phyloP scores from a whole-genome alignment of 2,888 invertebrate species.

The Agriopis leucophaearia region DNA sequence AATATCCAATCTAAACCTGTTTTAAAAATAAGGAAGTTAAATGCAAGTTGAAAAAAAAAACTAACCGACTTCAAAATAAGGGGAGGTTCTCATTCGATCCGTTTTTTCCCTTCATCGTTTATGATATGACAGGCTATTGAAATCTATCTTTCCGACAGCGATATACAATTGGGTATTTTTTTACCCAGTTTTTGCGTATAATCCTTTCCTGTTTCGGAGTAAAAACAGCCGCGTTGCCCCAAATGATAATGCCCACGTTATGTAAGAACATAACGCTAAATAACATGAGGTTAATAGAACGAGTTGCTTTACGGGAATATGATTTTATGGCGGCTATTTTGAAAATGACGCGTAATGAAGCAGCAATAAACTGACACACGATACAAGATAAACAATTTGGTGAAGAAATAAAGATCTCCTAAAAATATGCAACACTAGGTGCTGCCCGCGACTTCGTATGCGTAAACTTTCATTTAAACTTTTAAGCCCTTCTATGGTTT shows the following conservation, averaged over 20 bases:
- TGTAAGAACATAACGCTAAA: conserved; percentile 20
- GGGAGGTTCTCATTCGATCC: no score
- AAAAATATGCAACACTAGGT: no score
- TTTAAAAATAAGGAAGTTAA: no score
- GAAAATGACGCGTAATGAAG: neutral
- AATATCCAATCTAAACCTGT: no score
- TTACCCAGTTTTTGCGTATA: conserved; percentile 21
- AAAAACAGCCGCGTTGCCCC: conserved; percentile 31
- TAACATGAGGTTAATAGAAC: conserved; percentile 8
- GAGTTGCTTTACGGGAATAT: conserved; percentile 1
- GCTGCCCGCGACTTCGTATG: no score
- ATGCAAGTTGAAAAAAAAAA: neutral
- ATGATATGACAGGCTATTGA: neutral
- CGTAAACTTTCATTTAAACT: no score
- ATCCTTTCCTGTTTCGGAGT: conserved; percentile 30
- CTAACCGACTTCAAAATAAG: no score
- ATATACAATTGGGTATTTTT: conserved; percentile 23
- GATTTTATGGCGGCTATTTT: conserved; percentile 2
- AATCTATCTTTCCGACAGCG: conserved; percentile 18
- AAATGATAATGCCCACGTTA: conserved; percentile 30
- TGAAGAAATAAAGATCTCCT: no score
- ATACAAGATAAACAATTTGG: neutral
- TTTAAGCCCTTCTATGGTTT: no score
- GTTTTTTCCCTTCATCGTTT: no score
- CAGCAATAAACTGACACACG: neutral